Evolutionary conservation across 2,888 invertebrate species (phyloP), one percentile per base, ranked within the genome.

Genomic region (Sminthurinus aureus): DNA sequence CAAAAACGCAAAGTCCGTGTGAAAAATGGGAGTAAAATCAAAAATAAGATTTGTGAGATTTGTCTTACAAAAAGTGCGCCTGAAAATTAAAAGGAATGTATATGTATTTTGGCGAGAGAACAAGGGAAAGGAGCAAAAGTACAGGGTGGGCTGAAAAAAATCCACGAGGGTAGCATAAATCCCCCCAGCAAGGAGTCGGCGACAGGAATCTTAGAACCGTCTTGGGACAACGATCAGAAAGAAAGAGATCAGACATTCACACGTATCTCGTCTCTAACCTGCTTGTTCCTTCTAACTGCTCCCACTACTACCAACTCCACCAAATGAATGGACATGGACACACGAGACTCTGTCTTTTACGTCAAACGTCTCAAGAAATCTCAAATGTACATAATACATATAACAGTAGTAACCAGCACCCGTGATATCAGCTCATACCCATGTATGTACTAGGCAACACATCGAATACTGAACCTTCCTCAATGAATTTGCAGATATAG

Each of bases 121-220:
- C 58, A 58, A 58, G 58, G 58, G 58, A 58, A 58, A 58, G 13
- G 18, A 38, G 38, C 38, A 38, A 11, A n/a, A 78, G 20, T 58
- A 51, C 58, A 58, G 76, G 74, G 71, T 67, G 83, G 66, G 77
- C 77, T 38, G 58, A 52, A 83, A 76, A 80, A 80, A 71, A 51
- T n/a, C 50, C 80, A 71, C 71, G 75, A 69, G 75, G 58, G 64
- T 69, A 73, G 76, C 52, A 73, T 20, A 80, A 69, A 79, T 80
- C 80, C 80, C 51, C 85, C 22, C 85, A 85, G 85, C 84, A 82
- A 84, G 85, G 84, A 82, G 84, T 84, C 84, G 85, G 85, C 85
- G 85, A 85, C 85, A 85, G 85, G 84, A 85, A 85, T 85, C 85
- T 85, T 83, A 85, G 81, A 18, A 85, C 84, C 76, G 66, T 83